phyloP scores from a whole-genome alignment of 2,797 vertebrate species.

The Sebastes nivosus region DNA sequence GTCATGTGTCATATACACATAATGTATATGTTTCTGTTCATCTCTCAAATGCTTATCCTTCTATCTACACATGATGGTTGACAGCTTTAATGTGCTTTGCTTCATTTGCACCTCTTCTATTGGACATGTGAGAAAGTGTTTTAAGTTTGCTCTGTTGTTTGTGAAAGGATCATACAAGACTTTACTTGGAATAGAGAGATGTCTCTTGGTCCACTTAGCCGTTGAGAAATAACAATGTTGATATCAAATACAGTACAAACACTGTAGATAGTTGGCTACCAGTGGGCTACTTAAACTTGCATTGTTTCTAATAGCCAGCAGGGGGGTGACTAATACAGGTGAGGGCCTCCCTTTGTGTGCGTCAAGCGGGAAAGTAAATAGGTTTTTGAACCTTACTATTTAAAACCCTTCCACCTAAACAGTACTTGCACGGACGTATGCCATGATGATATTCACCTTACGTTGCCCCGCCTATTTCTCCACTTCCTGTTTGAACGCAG shows the following conservation, averaged over 20 bases:
- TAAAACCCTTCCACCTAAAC: no score
- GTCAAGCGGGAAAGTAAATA: neutral
- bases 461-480: no score
- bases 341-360: neutral
- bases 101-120: slow-evolving; percentile 14
- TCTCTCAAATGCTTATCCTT: slow-evolving; percentile 65
- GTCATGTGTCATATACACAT: neutral
- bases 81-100: slow-evolving; percentile 8
- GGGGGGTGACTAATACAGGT: neutral
- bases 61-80: slow-evolving; percentile 7
- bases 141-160: neutral
- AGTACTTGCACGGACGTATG: no score
- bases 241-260: neutral
- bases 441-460: no score
- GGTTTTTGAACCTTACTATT: neutral
- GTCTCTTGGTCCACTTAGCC: neutral
- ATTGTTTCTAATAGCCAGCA: neutral
- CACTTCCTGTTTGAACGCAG: no score
- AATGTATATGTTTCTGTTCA: slow-evolving; percentile 36
- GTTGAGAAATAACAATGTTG: neutral
- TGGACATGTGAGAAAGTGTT: neutral
- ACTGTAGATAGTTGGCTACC: neutral
- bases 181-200: neutral
- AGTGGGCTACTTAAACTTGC: neutral
- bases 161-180: neutral